Percentiles rank a stretch among this genome's conserved stretches.
These are phyloP conservation scores for Campaea margaritaria DNA, from an alignment of 2,888 invertebrate genomes.

Conservation along the genomic window DNA sequence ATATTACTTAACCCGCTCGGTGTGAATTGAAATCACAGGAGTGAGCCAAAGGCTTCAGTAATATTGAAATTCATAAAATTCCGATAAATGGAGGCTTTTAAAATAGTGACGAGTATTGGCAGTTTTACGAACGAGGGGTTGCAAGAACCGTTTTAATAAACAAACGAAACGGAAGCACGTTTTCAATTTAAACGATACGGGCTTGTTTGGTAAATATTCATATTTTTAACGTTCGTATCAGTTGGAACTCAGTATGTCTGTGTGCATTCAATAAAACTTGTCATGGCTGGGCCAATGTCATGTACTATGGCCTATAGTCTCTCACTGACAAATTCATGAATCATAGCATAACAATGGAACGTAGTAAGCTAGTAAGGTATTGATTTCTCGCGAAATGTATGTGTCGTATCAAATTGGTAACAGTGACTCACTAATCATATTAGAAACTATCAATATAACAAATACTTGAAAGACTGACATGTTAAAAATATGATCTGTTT, in stretches of 20 bases:
- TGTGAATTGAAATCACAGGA: conserved; percentile 3
- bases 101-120: conserved; percentile 23
- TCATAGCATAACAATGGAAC: too few species aligned
- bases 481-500: too few species aligned
- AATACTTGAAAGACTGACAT: too few species aligned
- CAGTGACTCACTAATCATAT: too few species aligned
- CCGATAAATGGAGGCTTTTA: conserved; percentile 11
- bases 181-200: conserved; percentile 37
- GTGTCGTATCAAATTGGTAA: too few species aligned
- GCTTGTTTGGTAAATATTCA: conserved; percentile 29
- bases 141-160: conserved; percentile 35
- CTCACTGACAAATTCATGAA: too few species aligned
- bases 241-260: not conserved
- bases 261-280: too few species aligned
- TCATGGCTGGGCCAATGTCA: too few species aligned
- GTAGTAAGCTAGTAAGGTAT: too few species aligned
- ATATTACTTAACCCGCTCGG: conserved; percentile 3
- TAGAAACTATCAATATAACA: too few species aligned
- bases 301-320: too few species aligned
- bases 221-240: conserved; percentile 3
- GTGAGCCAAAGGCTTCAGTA: not conserved
- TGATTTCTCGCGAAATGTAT: too few species aligned
- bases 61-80: conserved; percentile 3
- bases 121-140: conserved; percentile 17
- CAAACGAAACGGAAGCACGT: conserved; percentile 37